Evolutionary conservation across 23 tunicate species (phyloP).

Genomic region (Botrylloides violaceus): DNA sequence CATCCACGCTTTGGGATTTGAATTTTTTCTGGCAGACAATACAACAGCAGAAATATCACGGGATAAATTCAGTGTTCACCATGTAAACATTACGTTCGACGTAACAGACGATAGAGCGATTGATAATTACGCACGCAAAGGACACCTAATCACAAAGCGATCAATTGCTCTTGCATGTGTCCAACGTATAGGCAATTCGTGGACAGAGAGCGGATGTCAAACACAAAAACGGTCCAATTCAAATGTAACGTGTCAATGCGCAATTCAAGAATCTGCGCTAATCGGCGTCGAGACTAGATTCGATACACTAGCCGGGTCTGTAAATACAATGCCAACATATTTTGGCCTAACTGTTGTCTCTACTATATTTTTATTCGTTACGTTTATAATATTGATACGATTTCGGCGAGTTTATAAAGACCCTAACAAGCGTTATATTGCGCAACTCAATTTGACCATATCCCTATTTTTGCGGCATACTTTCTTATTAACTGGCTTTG

Average conservation of each 20-base stretch:
- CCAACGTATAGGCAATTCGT: neutral
- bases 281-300: neutral
- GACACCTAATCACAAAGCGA: neutral
- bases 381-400: neutral
- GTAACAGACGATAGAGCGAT: neutral
- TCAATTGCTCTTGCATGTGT: neutral
- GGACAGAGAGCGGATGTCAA: neutral
- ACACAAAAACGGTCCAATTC: neutral
- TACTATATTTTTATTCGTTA: neutral
- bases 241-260: constrained; percentile 5
- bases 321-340: neutral
- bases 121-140: neutral
- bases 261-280: neutral
- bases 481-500: neutral
- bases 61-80: neutral
- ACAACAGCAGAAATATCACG: neutral
- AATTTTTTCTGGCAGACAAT: neutral
- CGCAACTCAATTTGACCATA: constrained; percentile 1
- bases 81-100: neutral
- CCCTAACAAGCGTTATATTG: constrained; percentile 1
- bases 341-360: constrained; percentile 1
- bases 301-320: neutral
- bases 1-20: neutral
- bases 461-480: constrained; percentile 11
- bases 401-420: constrained; percentile 4